Percentiles rank a stretch among this genome's conserved stretches.
Evolutionary conservation across 1,140 invertebrate genomes (phyloP).

Genomic region (Sycophaga agraensis): DNA sequence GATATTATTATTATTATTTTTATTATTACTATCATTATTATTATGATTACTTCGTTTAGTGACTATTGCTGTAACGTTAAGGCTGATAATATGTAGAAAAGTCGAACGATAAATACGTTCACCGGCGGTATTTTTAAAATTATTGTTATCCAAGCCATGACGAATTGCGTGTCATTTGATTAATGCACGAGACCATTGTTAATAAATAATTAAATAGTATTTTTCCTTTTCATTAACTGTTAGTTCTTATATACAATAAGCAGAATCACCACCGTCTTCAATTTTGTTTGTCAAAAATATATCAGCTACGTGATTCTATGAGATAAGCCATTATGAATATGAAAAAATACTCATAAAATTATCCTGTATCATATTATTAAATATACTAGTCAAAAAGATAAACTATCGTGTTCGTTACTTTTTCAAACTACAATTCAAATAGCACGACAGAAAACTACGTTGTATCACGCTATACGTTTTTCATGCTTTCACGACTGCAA

Average conservation of each 20-base stretch:
- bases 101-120: neutral
- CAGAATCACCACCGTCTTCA: neutral
- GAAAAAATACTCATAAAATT: conserved; percentile 39
- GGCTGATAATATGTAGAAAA: conserved; percentile 7
- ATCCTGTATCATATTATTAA: conserved; percentile 46
- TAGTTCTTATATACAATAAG: conserved; percentile 9
- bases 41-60: no score
- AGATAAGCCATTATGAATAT: conserved; percentile 30
- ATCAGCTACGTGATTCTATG: conserved; percentile 18
- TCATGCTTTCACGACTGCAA: no score
- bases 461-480: no score
- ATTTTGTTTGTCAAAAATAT: neutral
- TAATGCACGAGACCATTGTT: conserved; percentile 19
- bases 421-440: no score
- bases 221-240: conserved; percentile 1
- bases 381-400: conserved; percentile 46
- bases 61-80: conserved; percentile 14
- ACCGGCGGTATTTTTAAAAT: conserved; percentile 11
- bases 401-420: no score
- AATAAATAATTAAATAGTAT: neutral
- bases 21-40: no score
- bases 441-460: no score
- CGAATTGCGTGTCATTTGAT: conserved; percentile 25
- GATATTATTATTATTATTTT: neutral
- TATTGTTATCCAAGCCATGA: conserved; percentile 18